phyloP scores from a whole-genome alignment of 2,113 vertebrate genomes.

The Amia ocellicauda region DNA sequence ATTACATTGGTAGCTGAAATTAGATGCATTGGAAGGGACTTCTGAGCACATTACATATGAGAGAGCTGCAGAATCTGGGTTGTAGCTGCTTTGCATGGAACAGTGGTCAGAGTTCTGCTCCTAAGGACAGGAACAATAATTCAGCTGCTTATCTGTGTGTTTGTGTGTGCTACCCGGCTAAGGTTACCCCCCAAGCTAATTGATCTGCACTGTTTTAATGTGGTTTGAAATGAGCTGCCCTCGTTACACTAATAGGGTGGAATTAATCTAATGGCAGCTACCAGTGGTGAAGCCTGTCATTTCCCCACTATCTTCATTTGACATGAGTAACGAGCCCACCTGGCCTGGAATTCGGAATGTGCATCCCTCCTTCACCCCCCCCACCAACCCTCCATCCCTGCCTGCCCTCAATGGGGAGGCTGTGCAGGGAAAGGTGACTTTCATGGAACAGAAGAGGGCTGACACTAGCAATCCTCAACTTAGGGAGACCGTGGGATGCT shows the following conservation, averaged over 20 bases:
- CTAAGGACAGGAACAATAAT: not conserved
- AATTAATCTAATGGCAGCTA: constrained; percentile 27
- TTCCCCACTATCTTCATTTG: constrained; percentile 16
- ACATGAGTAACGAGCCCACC: constrained; percentile 29
- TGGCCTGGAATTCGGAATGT: constrained; percentile 19
- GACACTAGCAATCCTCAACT: constrained; percentile 56
- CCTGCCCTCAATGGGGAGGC: constrained; percentile 18
- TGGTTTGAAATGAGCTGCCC: constrained; percentile 19
- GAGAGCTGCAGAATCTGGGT: not conserved
- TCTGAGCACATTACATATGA: not conserved
- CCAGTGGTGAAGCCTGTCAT: constrained; percentile 26
- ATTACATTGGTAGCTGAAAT: not conserved
- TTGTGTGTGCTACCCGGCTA: not conserved
- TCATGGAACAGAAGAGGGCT: constrained; percentile 52
- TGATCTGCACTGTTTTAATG: constrained; percentile 28
- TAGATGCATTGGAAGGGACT: not conserved
- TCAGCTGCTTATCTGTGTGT: not conserved
- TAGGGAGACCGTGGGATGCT: constrained; percentile 49
- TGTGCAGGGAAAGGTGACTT: constrained; percentile 56
- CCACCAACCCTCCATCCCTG: constrained; percentile 2
- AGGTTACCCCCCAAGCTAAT: constrained; percentile 28
- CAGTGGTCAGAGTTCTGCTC: not conserved
- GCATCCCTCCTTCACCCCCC: constrained; percentile 1
- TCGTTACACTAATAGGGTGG: constrained; percentile 20
- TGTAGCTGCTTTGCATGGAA: not conserved